Base-by-base conservation (phyloP, 1,140 invertebrate genomes). In the Chironomus striatipennis region DNA sequence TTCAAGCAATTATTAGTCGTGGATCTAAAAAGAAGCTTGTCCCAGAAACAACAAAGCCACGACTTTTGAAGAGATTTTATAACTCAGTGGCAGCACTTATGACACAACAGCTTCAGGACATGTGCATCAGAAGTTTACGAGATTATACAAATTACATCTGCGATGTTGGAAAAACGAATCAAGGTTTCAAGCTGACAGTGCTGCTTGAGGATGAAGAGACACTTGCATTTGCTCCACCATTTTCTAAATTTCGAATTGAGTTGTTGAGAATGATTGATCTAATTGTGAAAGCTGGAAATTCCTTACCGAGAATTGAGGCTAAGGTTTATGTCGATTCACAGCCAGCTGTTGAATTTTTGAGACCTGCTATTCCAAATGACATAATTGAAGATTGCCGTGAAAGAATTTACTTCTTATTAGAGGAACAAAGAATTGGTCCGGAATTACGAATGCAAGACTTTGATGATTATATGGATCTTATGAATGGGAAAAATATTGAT, bases 81-180 rank as follows among this genome's bases (percentile, higher is more conserved):
- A 91, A 94, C 79, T 93, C 92, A 78, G 87, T 95, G 1, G 90
- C 91, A 7, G 89, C 90, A 17, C 84, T 96, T 18, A 96, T 97
- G 94, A 92, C 93, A 6, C 89, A 89, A 77, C 91, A 95, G 78
- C 82, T 97, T 21, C 92, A 94, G 81, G 87, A 86, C 34, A 81
- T 96, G 42, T 92, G 90, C 76, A 82, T 94, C n/a, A 87, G 90
- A 77, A 95, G 93, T 10, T 87, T 96, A 75, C 83, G 87, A 72
- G 91, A 94, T 75, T 96, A 89, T 78, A 89, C 90, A 5, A 83
- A 93, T 74, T 93, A 92, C 77, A 85, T 96, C 15, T 84, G 88
- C 72, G 90, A 93, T 80, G 87, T 90, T 78, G 87, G 88, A 78
- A 84, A 85, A 74, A 84, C 81, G 3, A 90, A 92, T 81, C 88